Base-by-base conservation (phyloP, 1,140 invertebrate genomes). In the Aphelinus atriplicis region DNA sequence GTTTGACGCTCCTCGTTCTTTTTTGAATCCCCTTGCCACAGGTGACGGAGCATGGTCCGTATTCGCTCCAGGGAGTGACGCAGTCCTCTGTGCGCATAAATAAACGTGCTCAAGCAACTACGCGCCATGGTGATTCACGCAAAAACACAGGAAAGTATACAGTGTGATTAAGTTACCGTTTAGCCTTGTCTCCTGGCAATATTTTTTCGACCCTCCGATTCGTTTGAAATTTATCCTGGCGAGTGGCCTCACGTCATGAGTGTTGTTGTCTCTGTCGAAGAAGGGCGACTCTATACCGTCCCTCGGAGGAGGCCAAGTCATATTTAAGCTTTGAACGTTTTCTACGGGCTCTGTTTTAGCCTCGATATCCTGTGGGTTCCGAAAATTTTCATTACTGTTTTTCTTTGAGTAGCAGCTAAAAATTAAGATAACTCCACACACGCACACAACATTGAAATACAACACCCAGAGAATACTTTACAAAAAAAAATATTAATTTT, bases 261-360 rank as follows among this genome's bases (percentile, higher is more conserved):
- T 94, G 43, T 77, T 73, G 9, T 77, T 77, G 3, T 85, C 89
- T 2, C 92, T 86, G 83, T 97, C 95, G 84, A 93, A 98, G 88
- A 99, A 99, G 0, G 98, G 98, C 0, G 97, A 97, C 51, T 92
- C 89, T 0, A 90, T 90, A 85, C 98, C 93, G 72, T 93, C 93
- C 3, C 42, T 1, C n/a, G 96, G 95, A 1, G 26, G 45, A 2
- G 96, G 96, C 86, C 90, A 93, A 55, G 91, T 93, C 46, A 94
- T 93, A 2, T 94, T 95, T 5, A 99, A 95, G 48, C 92, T 91
- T 26, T 92, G 90, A 45, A 99, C 97, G 42, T 92, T 91, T 75
- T 97, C 93, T 48, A 91, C 91, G 0, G 96, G 97, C 5, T 93
- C 89, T 0, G 96, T 95, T 0, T 94, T 93, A 50, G 92, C 89